These are phyloP conservation scores for Pantherophis vulpinus DNA, from an alignment of 2,797 vertebrate genomes.

Conservation along the genomic window DNA sequence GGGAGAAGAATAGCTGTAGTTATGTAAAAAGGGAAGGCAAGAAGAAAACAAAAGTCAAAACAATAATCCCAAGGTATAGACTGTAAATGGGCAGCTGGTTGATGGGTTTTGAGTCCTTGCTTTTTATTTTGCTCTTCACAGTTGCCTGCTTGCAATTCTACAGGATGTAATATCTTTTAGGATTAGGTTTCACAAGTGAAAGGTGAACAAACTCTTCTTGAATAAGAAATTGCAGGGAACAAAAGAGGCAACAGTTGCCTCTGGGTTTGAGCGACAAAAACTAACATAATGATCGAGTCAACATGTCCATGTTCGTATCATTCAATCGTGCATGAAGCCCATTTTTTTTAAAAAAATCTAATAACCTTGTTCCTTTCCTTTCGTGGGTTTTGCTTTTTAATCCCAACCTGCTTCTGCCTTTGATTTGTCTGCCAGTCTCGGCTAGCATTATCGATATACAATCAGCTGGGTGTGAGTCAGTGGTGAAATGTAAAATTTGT, in stretches of 20 bases:
- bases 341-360: not conserved
- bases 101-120: not conserved
- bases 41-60: not conserved
- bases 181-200: constrained; percentile 8
- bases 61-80: no score
- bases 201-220: not conserved
- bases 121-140: not conserved
- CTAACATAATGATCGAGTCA: not conserved
- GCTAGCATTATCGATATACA: not conserved
- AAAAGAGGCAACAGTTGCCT: not conserved
- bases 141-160: not conserved
- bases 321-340: not conserved
- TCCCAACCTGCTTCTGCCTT: not conserved
- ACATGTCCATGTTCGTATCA: not conserved
- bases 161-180: not conserved
- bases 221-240: not conserved
- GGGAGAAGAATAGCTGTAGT: not conserved
- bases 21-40: not conserved
- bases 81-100: not conserved
- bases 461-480: no score
- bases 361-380: not conserved
- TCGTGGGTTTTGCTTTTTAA: not conserved
- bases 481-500: no score
- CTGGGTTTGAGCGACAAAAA: not conserved
- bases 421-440: not conserved